Conservation (phyloP, 2,113 vertebrate genomes). For the Centropus bengalensis region DNA sequence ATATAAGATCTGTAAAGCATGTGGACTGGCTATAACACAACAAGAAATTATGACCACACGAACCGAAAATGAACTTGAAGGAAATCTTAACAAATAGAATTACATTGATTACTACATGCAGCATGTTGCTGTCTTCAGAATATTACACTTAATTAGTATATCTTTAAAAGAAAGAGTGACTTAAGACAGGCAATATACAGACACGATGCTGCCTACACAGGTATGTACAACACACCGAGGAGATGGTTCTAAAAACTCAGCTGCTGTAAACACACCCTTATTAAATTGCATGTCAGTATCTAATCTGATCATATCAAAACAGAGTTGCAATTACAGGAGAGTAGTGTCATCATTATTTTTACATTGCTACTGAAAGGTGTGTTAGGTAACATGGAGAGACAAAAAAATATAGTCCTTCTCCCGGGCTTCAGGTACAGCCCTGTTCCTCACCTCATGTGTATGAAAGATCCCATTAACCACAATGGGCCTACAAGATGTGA, state of each 20-base stretch:
- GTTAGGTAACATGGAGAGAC: neutral
- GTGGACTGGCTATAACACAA: neutral
- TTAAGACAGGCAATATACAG: neutral
- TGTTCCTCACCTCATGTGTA: neutral
- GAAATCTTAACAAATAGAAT: neutral
- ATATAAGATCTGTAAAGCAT: neutral
- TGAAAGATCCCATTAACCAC: neutral
- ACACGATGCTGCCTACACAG: neutral
- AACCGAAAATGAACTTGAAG: neutral
- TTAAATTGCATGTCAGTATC: neutral
- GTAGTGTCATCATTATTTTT: neutral
- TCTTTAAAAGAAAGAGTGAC: neutral
- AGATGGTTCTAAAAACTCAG: neutral
- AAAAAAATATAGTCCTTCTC: neutral
- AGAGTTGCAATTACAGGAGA: conserved; percentile 1
- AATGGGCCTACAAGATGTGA: neutral
- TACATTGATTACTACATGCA: neutral
- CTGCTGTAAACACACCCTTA: neutral
- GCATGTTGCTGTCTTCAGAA: neutral
- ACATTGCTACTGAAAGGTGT: neutral
- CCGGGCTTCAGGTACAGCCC: neutral
- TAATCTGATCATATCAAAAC: neutral
- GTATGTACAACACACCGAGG: neutral
- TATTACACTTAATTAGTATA: neutral
- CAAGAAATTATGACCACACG: neutral